Base-by-base conservation (phyloP, 2,888 invertebrate species). In the Agriotes lineatus region DNA sequence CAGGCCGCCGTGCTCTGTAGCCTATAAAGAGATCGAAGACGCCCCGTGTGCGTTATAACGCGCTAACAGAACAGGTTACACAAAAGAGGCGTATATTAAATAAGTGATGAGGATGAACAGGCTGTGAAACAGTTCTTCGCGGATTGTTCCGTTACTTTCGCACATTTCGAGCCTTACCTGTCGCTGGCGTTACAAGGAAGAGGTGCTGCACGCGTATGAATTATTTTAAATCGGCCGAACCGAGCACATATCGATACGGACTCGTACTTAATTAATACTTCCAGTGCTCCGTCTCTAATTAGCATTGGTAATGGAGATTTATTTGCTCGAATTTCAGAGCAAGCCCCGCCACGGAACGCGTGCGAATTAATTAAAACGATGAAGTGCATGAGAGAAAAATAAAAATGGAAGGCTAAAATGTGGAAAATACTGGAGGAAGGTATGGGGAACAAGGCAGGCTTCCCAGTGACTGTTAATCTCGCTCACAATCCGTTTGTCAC, bases 61-160 rank as follows among this genome's bases (percentile, higher is more conserved):
- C 19, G 44, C 19, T 7, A 14, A 45, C 20, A 10, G 9, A 45
- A 19, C 45, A 45, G 20, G 45, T 52, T 25, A 52, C 52, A 52
- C 16, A 25, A 33, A 52, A 52, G 30, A 52, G 52, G 52, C 52
- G 25, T 52, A 52, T 30, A 52, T 52, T 52, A 52, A 45, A 52
- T 52, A 52, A 52, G 30, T 52, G 52, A 52, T 52, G 52, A 33
- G 52, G 25, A 52, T 52, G 52, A 12, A 52, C 25, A 52, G 20
- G 45, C 45, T 20, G 30, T 30, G 52, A 14, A 52, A 52, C 52
- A 52, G 52, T 52, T 25, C 33, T 33, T 25, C 7, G 12, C 25
- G 16, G 25, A 12, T 12, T 16, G 25, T 52, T 1, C 52, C 52
- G 52, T 52, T 52, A 52, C 0, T 2, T 45, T 45, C 45, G 45